Base-by-base conservation (phyloP, 2,888 invertebrate genomes). In the Ctenicera cuprea region DNA sequence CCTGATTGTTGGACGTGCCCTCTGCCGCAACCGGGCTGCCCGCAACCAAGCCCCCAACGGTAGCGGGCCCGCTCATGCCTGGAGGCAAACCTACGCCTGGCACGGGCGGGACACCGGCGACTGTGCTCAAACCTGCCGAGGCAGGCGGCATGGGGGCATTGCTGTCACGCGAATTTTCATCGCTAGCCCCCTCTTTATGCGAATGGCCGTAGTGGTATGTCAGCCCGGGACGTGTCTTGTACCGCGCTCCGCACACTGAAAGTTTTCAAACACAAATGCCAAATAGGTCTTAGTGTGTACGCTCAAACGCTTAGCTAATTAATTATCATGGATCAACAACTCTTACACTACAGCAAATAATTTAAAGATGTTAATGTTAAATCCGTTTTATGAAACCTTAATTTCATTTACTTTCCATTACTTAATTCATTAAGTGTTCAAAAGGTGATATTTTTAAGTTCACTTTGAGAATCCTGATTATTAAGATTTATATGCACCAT, bases 191-290 rank as follows among this genome's bases (percentile, higher is more conserved):
- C 84, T 91, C 90, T 87, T 91, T 91, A 91, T 96, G 96, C 85
- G 95, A 95, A 90, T 97, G 97, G 85, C 94, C 94, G 91, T 95
- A 95, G 92, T 98, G 97, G 91, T 97, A 97, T 83, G 95, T 96
- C 86, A 98, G 92, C 81, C 97, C 97, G 80, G 97, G 97, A 81
- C 97, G 92, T 79, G 97, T 97, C 92, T 98, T 97, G 93, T 98
- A 97, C 86, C 97, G 94, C 84, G 96, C 96, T 87, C 96, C 95
- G 91, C 97, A 98, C 87, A 95, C 96, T 96, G 92, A 88, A 91
- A 87, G 82, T 84, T 82, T 78, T 77, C 76, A 79, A 77, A 78
- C 75, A 77, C 22, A 76, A 3, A 70, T 72, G 65, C 71, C 73
- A 73, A 68, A 76, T 69, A 67, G 43, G 50, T 77, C 22, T 78